phyloP scores from a whole-genome alignment of 1,140 invertebrate species.

The Ruditapes philippinarum region DNA sequence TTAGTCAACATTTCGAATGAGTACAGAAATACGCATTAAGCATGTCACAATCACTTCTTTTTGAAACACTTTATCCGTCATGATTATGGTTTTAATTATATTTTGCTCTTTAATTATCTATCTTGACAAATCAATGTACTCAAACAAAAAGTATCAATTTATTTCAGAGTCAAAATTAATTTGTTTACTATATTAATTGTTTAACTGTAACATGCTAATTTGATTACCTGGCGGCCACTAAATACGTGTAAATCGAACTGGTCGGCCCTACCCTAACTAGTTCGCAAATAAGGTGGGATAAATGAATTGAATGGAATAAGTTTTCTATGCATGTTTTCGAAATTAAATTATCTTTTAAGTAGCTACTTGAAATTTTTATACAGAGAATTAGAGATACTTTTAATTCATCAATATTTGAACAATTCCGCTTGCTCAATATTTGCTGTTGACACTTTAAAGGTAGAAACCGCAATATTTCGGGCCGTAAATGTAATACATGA shows the following conservation, averaged over 20 bases:
- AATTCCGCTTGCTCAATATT: slow-evolving; percentile 21
- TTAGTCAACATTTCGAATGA: no score
- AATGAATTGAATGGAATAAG: slow-evolving; percentile 36
- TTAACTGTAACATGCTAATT: background rate
- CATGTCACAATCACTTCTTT: no score
- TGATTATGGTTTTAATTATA: no score
- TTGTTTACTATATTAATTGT: no score
- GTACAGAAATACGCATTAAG: no score
- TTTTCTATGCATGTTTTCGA: slow-evolving; percentile 32
- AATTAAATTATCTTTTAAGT: slow-evolving; percentile 46
- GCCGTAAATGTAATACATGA: background rate
- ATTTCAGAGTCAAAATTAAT: no score
- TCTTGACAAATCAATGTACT: no score
- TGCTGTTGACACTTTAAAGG: slow-evolving; percentile 35
- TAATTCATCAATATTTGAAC: slow-evolving; percentile 36
- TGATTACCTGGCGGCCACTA: background rate
- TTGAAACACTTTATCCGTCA: no score
- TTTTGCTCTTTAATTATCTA: no score
- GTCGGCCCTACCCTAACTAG: background rate
- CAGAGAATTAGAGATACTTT: slow-evolving; percentile 32
- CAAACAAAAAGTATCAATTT: no score
- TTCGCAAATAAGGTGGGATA: background rate
- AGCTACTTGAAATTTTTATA: slow-evolving; percentile 36
- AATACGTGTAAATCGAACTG: background rate
- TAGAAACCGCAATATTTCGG: background rate